Conservation (phyloP, 2,888 invertebrate genomes). For the Sipunculus nudus region DNA sequence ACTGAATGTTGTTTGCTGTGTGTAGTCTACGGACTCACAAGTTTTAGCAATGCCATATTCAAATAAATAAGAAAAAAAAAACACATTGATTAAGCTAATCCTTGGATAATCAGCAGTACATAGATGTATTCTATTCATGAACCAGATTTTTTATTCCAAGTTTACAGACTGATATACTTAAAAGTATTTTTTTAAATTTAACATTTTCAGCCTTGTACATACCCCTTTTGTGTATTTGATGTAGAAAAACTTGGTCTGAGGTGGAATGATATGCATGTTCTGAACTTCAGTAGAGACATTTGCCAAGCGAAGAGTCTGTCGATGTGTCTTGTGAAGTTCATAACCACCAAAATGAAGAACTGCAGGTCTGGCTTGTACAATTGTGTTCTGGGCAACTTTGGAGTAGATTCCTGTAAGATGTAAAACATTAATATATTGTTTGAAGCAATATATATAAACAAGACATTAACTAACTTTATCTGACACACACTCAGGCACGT, state of each 20-base stretch:
- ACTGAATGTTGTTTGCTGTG: too few species aligned
- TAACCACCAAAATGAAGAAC: slow-evolving; percentile 64
- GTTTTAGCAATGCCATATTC: too few species aligned
- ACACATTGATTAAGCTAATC: too few species aligned
- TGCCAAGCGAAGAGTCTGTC: slow-evolving; percentile 50
- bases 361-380: slow-evolving; percentile 60
- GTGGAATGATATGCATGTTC: slow-evolving; percentile 64
- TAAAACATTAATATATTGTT: neutral
- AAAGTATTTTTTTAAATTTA: too few species aligned
- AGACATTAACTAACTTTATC: neutral
- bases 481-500: too few species aligned
- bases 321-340: slow-evolving; percentile 55
- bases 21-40: too few species aligned
- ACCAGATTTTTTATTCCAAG: too few species aligned
- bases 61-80: too few species aligned
- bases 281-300: slow-evolving; percentile 64
- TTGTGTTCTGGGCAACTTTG: slow-evolving; percentile 58
- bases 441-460: neutral
- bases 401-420: slow-evolving; percentile 60
- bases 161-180: too few species aligned
- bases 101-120: too few species aligned
- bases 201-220: too few species aligned
- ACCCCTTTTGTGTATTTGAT: slow-evolving; percentile 64
- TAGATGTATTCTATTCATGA: too few species aligned
- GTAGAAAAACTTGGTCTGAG: slow-evolving; percentile 63